phyloP scores from a whole-genome alignment of 2,797 vertebrate species.

The Toxotes lorentzi region DNA sequence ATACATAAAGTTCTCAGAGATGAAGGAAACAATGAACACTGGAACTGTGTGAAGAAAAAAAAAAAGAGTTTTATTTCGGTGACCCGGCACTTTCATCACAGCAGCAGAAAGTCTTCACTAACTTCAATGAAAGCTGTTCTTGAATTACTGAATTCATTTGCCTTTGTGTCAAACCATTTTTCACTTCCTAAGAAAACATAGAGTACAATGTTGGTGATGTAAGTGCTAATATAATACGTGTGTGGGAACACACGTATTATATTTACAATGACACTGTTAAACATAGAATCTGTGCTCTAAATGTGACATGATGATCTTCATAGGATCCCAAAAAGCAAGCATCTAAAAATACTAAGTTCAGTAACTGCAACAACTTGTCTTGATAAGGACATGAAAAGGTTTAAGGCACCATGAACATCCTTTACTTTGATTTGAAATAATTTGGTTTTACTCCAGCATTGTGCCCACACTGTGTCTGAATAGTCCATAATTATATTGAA shows the following conservation, averaged over 20 bases:
- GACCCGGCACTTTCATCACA: conserved; percentile 7
- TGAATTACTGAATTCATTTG: neutral
- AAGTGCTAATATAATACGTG: neutral
- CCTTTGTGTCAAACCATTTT: neutral
- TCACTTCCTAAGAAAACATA: neutral
- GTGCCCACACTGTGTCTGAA: conserved; percentile 20
- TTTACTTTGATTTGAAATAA: neutral
- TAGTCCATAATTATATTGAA: conserved; percentile 32
- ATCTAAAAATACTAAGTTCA: neutral
- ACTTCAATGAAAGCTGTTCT: neutral
- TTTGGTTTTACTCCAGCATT: conserved; percentile 9
- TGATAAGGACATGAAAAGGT: neutral
- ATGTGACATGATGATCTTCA: neutral
- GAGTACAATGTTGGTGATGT: neutral
- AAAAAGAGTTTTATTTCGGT: neutral
- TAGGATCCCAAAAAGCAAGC: neutral
- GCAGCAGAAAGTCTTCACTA: neutral
- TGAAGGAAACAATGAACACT: conserved; percentile 7
- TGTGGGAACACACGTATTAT: neutral
- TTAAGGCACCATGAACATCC: neutral
- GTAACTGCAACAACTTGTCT: neutral
- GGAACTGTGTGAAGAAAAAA: neutral
- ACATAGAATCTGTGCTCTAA: neutral
- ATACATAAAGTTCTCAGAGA: neutral
- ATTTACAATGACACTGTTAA: neutral